Evolutionary conservation across 2,888 invertebrate genomes (phyloP).

Genomic region (Prosapia bicincta): DNA sequence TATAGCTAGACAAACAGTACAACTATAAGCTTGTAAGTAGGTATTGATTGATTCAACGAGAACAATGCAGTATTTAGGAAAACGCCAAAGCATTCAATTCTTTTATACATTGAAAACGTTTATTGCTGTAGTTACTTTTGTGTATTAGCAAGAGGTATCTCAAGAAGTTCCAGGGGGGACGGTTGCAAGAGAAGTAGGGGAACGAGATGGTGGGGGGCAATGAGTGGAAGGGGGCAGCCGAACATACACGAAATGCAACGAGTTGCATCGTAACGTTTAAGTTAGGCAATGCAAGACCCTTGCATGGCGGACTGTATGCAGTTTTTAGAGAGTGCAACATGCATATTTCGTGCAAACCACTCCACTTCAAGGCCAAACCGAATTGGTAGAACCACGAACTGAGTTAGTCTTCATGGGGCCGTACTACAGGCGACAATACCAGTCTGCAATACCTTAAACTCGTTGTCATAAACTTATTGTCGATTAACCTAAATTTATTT

Average conservation of each 20-base stretch:
- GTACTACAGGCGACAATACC: not conserved
- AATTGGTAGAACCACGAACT: slow-evolving; percentile 20
- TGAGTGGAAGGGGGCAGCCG: slow-evolving; percentile 37
- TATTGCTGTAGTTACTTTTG: slow-evolving; percentile 2
- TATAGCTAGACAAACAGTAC: too few relatives aligned
- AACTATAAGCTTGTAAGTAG: too few relatives aligned
- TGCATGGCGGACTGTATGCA: slow-evolving; percentile 31
- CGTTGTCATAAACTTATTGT: not conserved
- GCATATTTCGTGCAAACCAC: slow-evolving; percentile 33
- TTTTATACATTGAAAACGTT: not conserved
- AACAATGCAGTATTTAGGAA: too few relatives aligned
- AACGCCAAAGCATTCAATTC: not conserved
- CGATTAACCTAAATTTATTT: not conserved
- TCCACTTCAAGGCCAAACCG: slow-evolving; percentile 19
- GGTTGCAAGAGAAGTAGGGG: slow-evolving; percentile 5
- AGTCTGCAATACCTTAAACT: not conserved
- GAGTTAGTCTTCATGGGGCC: slow-evolving; percentile 18
- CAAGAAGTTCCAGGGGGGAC: slow-evolving; percentile 14
- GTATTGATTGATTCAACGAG: too few relatives aligned
- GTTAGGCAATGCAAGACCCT: slow-evolving; percentile 26
- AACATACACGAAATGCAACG: slow-evolving; percentile 43
- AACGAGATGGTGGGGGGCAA: slow-evolving; percentile 12
- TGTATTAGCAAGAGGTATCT: not conserved
- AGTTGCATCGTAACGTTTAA: slow-evolving; percentile 39
- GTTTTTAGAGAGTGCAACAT: slow-evolving; percentile 36